These are phyloP conservation scores for Bunonema sp. DNA, from an alignment of 2,888 invertebrate species.

Conservation along the genomic window DNA sequence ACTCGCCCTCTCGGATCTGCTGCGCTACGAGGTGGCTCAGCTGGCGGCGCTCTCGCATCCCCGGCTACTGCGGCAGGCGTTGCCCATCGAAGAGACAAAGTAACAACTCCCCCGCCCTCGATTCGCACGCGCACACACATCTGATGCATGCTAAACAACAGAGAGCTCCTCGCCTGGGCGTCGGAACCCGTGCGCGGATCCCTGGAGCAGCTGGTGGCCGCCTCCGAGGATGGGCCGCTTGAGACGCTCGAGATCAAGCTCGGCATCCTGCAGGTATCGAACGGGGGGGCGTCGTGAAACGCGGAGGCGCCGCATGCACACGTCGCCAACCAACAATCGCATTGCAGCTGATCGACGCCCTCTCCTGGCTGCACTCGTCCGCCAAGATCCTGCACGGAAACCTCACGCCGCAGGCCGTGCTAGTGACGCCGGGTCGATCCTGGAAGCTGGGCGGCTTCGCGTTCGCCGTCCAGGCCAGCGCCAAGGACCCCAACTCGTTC, in stretches of 20 bases:
- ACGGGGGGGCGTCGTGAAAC: background rate
- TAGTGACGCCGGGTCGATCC: slow-evolving; percentile 76
- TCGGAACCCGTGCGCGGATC: slow-evolving; percentile 11
- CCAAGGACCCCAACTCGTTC: slow-evolving; percentile 55
- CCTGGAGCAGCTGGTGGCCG: slow-evolving; percentile 20
- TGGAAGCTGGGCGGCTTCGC: slow-evolving; percentile 92
- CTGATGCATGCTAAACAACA: slow-evolving; percentile 5
- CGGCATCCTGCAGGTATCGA: slow-evolving; percentile 28
- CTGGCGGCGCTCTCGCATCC: slow-evolving; percentile 29
- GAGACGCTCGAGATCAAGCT: slow-evolving; percentile 38
- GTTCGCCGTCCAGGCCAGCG: slow-evolving; percentile 56
- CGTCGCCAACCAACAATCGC: background rate
- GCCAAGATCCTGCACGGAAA: slow-evolving; percentile 78
- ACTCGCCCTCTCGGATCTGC: slow-evolving; percentile 23
- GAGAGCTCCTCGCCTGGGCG: slow-evolving; percentile 15
- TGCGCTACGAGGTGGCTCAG: slow-evolving; percentile 28
- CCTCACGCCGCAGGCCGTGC: slow-evolving; percentile 76
- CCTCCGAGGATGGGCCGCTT: slow-evolving; percentile 20
- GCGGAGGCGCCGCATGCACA: background rate
- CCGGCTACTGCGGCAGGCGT: slow-evolving; percentile 24
- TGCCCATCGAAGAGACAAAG: slow-evolving; percentile 33
- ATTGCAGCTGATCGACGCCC: slow-evolving; percentile 63
- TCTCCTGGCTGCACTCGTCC: slow-evolving; percentile 76
- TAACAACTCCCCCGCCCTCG: slow-evolving; percentile 2
- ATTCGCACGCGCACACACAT: background rate